phyloP scores from a whole-genome alignment of 2,113 vertebrate genomes.

The Callospermophilus lateralis region DNA sequence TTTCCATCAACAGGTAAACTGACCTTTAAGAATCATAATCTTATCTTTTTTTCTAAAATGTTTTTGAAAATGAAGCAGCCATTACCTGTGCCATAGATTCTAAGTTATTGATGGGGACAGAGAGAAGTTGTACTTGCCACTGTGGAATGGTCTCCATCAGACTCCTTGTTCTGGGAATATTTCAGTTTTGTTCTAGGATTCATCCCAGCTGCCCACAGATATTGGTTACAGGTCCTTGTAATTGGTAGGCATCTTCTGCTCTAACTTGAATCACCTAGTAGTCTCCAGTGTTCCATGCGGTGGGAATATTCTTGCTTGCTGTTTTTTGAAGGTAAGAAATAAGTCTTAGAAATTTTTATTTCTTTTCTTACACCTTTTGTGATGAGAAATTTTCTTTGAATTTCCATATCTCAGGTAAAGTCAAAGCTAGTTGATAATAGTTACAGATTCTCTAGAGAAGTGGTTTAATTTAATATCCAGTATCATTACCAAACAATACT shows the following conservation, averaged over 20 bases:
- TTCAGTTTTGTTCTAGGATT: neutral
- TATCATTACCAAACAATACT: neutral
- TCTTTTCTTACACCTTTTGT: neutral
- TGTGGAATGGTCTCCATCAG: neutral
- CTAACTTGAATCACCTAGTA: neutral
- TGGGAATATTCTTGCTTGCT: neutral
- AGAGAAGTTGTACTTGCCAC: neutral
- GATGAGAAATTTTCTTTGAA: neutral
- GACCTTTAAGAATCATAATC: neutral
- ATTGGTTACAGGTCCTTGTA: neutral
- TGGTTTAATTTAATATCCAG: neutral
- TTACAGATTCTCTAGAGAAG: neutral
- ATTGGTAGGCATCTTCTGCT: neutral
- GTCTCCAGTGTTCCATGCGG: neutral
- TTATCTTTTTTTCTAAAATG: neutral
- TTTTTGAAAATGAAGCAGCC: constrained; percentile 46
- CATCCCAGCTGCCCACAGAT: neutral
- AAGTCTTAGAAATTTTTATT: constrained; percentile 1
- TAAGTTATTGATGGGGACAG: neutral
- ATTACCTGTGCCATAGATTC: neutral
- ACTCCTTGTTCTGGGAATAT: neutral
- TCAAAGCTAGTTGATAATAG: neutral
- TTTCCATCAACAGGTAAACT: constrained; percentile 71
- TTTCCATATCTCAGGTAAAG: neutral
- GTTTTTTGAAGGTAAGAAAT: neutral